A percentile compares a stretch with the other conserved stretches of the same genome.
phyloP scores from a whole-genome alignment of 2,797 vertebrate genomes.

The Melopsittacus undulatus region DNA sequence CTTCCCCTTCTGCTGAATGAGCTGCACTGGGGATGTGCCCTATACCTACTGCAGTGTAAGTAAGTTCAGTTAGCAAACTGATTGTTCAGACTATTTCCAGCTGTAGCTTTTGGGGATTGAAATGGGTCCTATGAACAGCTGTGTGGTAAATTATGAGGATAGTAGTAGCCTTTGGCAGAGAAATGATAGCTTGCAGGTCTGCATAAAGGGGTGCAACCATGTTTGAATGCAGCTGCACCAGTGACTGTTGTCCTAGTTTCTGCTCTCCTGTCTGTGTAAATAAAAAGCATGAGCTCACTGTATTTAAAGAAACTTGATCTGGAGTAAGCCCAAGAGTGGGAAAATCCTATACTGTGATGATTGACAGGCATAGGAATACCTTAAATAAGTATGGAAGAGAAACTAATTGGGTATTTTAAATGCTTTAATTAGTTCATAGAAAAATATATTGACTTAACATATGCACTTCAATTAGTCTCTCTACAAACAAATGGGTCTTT shows the following conservation, averaged over 20 bases:
- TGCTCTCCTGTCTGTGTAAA: not conserved
- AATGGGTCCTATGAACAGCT: not conserved
- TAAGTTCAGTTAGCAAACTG: not conserved
- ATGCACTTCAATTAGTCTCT: not conserved
- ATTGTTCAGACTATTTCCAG: not conserved
- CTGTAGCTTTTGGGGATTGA: not conserved
- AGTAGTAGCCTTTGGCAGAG: not conserved
- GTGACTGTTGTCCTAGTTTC: not conserved
- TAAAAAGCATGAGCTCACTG: not conserved
- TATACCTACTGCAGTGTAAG: not conserved
- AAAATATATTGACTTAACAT: not conserved
- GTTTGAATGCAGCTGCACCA: not conserved
- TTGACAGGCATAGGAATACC: not conserved
- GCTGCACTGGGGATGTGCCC: not conserved
- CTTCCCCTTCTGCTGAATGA: not conserved
- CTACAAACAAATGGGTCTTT: not conserved
- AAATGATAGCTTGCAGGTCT: not conserved
- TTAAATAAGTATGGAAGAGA: not conserved
- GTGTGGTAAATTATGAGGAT: not conserved
- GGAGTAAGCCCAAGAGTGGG: not conserved
- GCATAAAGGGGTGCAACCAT: not conserved
- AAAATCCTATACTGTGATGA: not conserved
- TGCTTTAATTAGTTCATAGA: not conserved
- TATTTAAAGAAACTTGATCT: not conserved
- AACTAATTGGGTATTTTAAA: not conserved